These are phyloP conservation scores for Leucopsar rothschildi DNA, from an alignment of 2,113 vertebrate genomes.

Conservation along the genomic window DNA sequence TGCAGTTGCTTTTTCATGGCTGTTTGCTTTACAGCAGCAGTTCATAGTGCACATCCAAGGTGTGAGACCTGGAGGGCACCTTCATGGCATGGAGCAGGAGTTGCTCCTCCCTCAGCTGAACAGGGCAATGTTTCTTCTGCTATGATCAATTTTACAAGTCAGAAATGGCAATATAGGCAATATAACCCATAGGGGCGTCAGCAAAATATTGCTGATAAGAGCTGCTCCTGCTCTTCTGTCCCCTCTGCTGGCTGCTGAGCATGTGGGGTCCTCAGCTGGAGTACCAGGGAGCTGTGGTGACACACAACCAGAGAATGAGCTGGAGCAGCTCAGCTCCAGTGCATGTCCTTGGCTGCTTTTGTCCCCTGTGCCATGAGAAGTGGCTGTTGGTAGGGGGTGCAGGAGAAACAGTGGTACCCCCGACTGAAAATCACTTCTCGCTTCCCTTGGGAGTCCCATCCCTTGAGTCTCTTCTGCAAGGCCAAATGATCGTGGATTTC, in stretches of 20 bases:
- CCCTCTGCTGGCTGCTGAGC: not conserved
- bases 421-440: fast-evolving
- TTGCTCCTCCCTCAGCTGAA: not conserved
- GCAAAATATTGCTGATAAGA: too few species aligned
- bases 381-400: not conserved
- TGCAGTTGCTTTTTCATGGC: not conserved
- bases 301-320: not conserved
- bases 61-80: not conserved
- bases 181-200: too few species aligned
- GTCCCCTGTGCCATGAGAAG: not conserved
- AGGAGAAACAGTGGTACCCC: not conserved
- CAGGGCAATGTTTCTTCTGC: not conserved
- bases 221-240: not conserved
- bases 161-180: not conserved
- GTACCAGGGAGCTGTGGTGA: fast-evolving
- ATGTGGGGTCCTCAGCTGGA: fast-evolving
- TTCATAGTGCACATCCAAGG: fast-evolving
- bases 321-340: not conserved
- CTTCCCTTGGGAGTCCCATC: not conserved
- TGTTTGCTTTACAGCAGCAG: not conserved
- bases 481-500: not conserved
- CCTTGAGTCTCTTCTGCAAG: not conserved
- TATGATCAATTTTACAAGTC: not conserved
- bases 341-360: fast-evolving
- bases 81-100: fast-evolving